Base-by-base conservation (phyloP, 2,888 invertebrate species). In the Habrosyne pyritoides region DNA sequence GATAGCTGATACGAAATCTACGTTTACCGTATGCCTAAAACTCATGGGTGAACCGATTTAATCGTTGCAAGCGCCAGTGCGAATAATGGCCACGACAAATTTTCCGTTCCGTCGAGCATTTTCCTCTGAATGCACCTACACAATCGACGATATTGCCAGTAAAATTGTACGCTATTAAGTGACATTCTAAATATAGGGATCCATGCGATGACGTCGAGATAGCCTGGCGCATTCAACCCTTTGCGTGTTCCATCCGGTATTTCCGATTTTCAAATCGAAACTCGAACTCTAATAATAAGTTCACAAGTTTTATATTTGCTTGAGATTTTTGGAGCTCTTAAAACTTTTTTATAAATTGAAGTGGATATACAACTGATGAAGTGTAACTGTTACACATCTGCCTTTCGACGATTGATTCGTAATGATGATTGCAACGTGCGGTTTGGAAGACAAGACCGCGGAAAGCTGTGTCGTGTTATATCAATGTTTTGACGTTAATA, bases 91-190 rank as follows among this genome's bases (percentile, higher is more conserved):
- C 69, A 79, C 82, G 85, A 85, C 90, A 87, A 88, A 92, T 91
- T 92, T 92, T 92, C 90, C 90, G 81, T 87, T 80, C 84, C 84
- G 84, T 75, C 83, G 89, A 87, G 80, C 91, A 91, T 89, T 91
- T 91, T 87, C 88, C 90, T 91, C 79, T 87, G 88, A 89, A 86
- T 89, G 88, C 88, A 85, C 82, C 85, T 76, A 83, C 83, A 90
- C 90, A 91, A 91, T 91, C 84, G 85, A 77, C 81, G 79, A 77
- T 87, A 88, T 88, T 87, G 86, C 85, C 83, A 77, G 84, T 89
- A 83, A 89, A 90, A 91, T 90, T 88, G 90, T 86, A 77, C 81
- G 82, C 86, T 86, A 90, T 91, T 91, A 89, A 88, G 84, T 89
- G 88, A 87, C 87, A 83, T 84, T 87, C 90, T 90, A 91, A 91